These are phyloP conservation scores for Alfaro cultratus DNA, from an alignment of 2,797 vertebrate species.

Conservation along the genomic window DNA sequence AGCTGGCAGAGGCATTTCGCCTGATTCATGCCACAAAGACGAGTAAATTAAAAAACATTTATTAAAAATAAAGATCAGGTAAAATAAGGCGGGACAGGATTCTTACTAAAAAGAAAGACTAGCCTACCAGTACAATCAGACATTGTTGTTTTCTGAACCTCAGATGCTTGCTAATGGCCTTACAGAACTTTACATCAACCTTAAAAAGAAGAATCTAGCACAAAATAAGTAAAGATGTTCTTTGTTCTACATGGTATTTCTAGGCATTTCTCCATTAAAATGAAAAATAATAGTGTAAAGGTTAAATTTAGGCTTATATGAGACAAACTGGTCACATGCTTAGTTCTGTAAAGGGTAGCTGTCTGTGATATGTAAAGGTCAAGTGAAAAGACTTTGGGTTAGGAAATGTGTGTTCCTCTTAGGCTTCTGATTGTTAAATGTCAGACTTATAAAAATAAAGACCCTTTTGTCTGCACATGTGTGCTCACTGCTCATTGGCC, in stretches of 20 bases:
- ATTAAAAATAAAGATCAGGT: background rate
- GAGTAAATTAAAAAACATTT: background rate
- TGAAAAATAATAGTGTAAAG: background rate
- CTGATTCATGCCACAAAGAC: constrained; percentile 62
- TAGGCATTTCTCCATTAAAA: background rate
- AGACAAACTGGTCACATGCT: background rate
- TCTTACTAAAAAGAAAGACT: background rate
- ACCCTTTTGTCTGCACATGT: background rate
- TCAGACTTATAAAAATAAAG: background rate
- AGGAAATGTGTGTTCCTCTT: constrained; percentile 11
- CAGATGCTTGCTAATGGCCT: background rate
- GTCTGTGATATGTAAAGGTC: constrained; percentile 30
- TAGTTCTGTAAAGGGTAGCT: background rate
- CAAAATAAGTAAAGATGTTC: background rate
- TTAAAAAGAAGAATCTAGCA: background rate
- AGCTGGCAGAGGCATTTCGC: constrained; percentile 80
- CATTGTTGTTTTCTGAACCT: background rate
- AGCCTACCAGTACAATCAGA: background rate
- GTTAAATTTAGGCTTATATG: background rate
- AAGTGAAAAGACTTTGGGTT: constrained; percentile 9
- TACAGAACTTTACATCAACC: background rate
- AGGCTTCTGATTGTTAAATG: constrained; percentile 1
- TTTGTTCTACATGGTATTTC: background rate
- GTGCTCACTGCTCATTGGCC: background rate
- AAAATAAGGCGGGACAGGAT: background rate